These are phyloP conservation scores for Nasonia giraulti DNA, from an alignment of 1,140 invertebrate genomes.

Conservation along the genomic window DNA sequence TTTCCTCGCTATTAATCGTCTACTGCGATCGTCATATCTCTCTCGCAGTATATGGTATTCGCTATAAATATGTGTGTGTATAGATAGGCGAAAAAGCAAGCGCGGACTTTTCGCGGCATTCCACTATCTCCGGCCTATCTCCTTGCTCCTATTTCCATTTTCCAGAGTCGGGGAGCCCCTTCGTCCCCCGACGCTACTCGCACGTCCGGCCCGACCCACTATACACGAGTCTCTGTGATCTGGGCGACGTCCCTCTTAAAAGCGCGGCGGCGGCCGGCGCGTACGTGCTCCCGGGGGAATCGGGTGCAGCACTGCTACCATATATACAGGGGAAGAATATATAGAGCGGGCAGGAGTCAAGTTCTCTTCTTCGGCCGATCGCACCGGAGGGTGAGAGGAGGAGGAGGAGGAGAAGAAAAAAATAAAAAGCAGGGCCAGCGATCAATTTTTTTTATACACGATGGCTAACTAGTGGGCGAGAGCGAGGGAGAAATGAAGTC, in stretches of 20 bases:
- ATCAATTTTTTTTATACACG: conserved; percentile 20
- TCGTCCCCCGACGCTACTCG: conserved; percentile 6
- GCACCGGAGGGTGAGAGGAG: not conserved
- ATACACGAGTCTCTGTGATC: not conserved
- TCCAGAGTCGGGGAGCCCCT: not conserved
- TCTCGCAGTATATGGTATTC: too few species aligned
- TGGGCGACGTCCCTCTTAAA: not conserved
- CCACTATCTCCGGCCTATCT: conserved; percentile 1
- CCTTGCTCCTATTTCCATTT: conserved; percentile 5
- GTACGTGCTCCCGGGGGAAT: conserved; percentile 5
- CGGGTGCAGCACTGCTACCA: not conserved
- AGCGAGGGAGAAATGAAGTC: too few species aligned
- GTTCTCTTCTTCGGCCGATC: not conserved
- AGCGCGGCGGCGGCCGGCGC: not conserved
- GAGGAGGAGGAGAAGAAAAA: not conserved
- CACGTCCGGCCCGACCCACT: not conserved
- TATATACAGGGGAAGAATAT: not conserved
- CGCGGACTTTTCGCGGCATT: not conserved
- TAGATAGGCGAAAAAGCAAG: not conserved
- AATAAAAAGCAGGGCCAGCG: not conserved
- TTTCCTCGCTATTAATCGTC: too few species aligned
- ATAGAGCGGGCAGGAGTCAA: not conserved
- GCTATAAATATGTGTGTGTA: too few species aligned
- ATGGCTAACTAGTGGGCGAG: not conserved
- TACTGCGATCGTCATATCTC: too few species aligned